Evolutionary conservation across 2,888 invertebrate genomes (phyloP), one percentile per base, ranked within the genome.

Genomic region (Stenoptilia bipunctidactyla): DNA sequence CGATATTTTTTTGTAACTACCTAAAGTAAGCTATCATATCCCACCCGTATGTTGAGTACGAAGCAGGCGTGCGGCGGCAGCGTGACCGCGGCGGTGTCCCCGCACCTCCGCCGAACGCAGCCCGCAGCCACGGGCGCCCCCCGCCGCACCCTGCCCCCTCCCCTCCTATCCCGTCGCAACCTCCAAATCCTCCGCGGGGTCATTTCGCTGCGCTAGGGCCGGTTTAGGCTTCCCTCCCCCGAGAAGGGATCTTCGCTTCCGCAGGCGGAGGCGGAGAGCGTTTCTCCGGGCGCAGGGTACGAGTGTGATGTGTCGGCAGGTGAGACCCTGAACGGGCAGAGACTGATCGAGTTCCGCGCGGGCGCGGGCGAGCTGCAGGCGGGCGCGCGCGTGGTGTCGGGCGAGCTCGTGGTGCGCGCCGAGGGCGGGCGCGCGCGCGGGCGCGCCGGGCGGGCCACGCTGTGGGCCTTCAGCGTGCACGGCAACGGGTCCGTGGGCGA

Each of bases 311-410:
- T 4, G 9, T 12, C 30, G 9, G 25, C 86, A 95, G 95, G 95
- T 58, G 89, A 89, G 54, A 89, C 90, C 60, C 85, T 94, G 57
- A 94, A 94, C 66, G 92, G 93, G 39, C 94, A 95, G 72, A 89
- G 92, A 42, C 84, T 95, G 55, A 86, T 96, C 54, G 94, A 95
- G 72, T 96, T 96, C 79, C 89, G 92, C 41, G 89, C 92, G 59
- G 88, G 89, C 49, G 85, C 86, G 50, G 76, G 79, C 38, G 86
- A 65, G 34, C 66, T 66, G 43, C 83, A 87, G 41, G 85, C 77
- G 45, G 90, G 90, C 52, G 84, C 93, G 51, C 85, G 88, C 50
- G 92, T 95, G 51, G 89, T 90, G 51, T 89, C 90, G 49, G 94
- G 94, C 25, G 90, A 90, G 52, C 86, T 96, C 49, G 92, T 94